Evolutionary conservation across 2,797 vertebrate species (phyloP).

Genomic region (Onychomys torridus): DNA sequence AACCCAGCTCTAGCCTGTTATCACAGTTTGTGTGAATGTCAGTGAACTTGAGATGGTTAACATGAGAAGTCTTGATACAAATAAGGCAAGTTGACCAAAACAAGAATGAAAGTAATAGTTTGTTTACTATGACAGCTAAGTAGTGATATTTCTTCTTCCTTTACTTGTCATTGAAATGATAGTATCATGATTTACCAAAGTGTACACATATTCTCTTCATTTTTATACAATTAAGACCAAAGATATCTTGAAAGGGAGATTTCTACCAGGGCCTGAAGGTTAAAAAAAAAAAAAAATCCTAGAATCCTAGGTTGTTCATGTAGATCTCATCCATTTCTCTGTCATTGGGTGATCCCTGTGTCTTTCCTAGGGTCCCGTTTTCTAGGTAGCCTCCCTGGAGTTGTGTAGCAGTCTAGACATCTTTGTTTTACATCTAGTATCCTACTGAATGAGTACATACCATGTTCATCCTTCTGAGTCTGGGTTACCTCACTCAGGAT

Average conservation of each 20-base stretch:
- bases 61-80: neutral
- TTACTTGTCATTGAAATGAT: neutral
- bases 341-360: no score
- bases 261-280: neutral
- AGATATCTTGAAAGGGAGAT: neutral
- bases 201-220: neutral
- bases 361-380: no score
- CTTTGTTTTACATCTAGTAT: no score
- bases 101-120: neutral
- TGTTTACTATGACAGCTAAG: constrained; percentile 6
- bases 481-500: no score
- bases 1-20: neutral
- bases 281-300: no score
- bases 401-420: no score
- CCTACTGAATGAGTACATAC: no score
- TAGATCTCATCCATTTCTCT: no score
- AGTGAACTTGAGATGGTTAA: neutral
- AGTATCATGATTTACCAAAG: neutral
- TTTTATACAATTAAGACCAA: neutral
- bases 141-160: neutral
- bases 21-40: neutral
- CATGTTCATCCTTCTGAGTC: no score
- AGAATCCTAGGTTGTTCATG: no score
- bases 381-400: no score
- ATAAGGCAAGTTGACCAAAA: neutral